A percentile compares a stretch with the other conserved stretches of the same genome.
These are phyloP conservation scores for Scaptomyza polygonia DNA, from an alignment of 2,888 invertebrate species.

Conservation along the genomic window DNA sequence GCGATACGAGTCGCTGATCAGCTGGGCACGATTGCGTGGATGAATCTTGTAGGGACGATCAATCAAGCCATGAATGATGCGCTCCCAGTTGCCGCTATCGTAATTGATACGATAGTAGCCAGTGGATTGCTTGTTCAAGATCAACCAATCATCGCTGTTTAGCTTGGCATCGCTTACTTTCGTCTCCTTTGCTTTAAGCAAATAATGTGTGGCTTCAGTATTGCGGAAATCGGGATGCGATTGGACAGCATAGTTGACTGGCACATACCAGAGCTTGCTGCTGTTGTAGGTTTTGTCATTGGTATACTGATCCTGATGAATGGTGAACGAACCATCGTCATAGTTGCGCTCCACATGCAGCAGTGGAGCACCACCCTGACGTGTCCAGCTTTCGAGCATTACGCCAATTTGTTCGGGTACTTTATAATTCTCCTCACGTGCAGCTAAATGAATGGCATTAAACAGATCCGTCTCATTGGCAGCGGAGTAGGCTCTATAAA, in stretches of 20 bases:
- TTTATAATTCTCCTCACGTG: conserved; percentile 60
- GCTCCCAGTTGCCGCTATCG: conserved; percentile 88
- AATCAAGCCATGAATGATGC: conserved; percentile 87
- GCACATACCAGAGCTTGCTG: conserved; percentile 77
- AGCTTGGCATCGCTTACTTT: conserved; percentile 36
- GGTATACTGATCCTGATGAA: conserved; percentile 85
- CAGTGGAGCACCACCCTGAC: conserved; percentile 87
- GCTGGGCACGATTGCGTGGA: conserved; percentile 92
- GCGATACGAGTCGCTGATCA: conserved; percentile 91
- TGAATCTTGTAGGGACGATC: conserved; percentile 88
- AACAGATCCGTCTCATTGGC: conserved; percentile 79
- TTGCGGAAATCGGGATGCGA: conserved; percentile 78
- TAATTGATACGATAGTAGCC: conserved; percentile 89
- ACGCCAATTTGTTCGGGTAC: conserved; percentile 85
- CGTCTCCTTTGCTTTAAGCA: conserved; percentile 43
- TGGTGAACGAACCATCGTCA: conserved; percentile 82
- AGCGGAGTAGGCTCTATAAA: conserved; percentile 32
- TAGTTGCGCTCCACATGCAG: conserved; percentile 86
- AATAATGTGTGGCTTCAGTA: conserved; percentile 75
- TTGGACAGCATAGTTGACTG: conserved; percentile 78
- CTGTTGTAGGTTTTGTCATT: conserved; percentile 50
- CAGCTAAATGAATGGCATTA: conserved; percentile 69
- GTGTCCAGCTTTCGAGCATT: conserved; percentile 87
- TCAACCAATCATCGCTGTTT: conserved; percentile 74
- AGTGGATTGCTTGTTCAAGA: conserved; percentile 83